Conservation (phyloP, 2,113 vertebrate species). For the Castor canadensis region DNA sequence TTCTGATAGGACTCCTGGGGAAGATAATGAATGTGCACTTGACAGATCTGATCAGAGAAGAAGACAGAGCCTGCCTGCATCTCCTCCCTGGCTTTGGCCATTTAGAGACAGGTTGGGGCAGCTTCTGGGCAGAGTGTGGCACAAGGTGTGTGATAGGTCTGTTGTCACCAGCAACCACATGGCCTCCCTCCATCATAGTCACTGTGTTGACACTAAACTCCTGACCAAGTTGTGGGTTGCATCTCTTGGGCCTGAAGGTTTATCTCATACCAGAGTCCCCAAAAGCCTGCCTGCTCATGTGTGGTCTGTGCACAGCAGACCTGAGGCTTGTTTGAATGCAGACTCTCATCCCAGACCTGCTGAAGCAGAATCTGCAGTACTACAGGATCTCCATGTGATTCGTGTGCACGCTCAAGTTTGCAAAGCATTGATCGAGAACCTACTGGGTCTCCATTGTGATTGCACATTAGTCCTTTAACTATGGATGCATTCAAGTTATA, state of each 20-base stretch:
- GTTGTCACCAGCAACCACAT: neutral
- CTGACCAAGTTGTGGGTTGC: neutral
- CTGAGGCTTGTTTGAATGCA: neutral
- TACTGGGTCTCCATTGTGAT: neutral
- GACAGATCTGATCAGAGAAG: constrained; percentile 17
- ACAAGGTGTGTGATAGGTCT: neutral
- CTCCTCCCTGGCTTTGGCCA: neutral
- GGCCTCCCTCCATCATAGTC: neutral
- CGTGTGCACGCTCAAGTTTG: neutral
- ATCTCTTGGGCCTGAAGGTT: neutral
- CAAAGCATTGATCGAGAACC: neutral
- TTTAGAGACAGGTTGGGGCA: neutral
- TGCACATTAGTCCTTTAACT: neutral
- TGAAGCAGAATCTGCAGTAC: neutral
- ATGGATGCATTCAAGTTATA: neutral
- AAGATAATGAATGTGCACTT: neutral
- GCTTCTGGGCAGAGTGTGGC: neutral
- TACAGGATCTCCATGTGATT: neutral
- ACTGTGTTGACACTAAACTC: neutral
- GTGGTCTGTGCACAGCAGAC: neutral
- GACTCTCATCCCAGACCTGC: neutral
- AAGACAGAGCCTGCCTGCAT: neutral
- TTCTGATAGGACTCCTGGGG: neutral
- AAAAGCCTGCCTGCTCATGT: neutral
- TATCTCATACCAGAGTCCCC: neutral